Evolutionary conservation across 2,797 vertebrate species (phyloP), one percentile per base, ranked within the genome.

Genomic region (Pelodytes ibericus): DNA sequence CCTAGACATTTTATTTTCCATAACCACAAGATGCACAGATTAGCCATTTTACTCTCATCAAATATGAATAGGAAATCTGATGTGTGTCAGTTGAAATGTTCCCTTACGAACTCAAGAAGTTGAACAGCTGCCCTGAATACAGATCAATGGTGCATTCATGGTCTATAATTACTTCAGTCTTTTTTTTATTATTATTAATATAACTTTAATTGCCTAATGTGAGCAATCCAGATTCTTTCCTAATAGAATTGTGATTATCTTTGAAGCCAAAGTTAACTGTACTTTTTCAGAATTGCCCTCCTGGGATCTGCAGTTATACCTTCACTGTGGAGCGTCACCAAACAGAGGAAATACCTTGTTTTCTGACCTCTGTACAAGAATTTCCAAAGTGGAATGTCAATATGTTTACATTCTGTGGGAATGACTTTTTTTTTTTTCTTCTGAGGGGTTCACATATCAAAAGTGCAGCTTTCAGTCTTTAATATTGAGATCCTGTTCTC

Each of bases 401-500:
- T 84, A 83, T 86, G 83, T 89, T 89, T 89, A 85, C 79, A 77
- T 81, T 84, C 77, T 72, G 65, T 72, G 81, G 85, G 83, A 84
- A 83, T 82, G 83, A 24, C 57, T 27, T 65, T 41, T 24, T 15
- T 20, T 49, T 49, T 29, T 66, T 47, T n/a, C 82, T 81, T 72
- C 71, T 84, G 74, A 76, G 83, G 84, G 53, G 25, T 80, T 82
- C 83, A 85, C 75, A 73, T 89, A 88, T 87, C 67, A 58, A 88
- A 86, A 88, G 81, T 82, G 79, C 76, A 77, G 74, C 87, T 87
- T 86, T 85, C 87, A 86, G 86, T 85, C 84, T 87, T 90, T 90
- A 88, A 90, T 90, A 90, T 89, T 91, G 82, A 86, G 87, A 89
- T 89, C 89, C 87, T 87, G 81, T 84, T 88, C 72, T 84, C 81